Base-by-base conservation (phyloP, 2,888 invertebrate species). In the Apantesis nais region DNA sequence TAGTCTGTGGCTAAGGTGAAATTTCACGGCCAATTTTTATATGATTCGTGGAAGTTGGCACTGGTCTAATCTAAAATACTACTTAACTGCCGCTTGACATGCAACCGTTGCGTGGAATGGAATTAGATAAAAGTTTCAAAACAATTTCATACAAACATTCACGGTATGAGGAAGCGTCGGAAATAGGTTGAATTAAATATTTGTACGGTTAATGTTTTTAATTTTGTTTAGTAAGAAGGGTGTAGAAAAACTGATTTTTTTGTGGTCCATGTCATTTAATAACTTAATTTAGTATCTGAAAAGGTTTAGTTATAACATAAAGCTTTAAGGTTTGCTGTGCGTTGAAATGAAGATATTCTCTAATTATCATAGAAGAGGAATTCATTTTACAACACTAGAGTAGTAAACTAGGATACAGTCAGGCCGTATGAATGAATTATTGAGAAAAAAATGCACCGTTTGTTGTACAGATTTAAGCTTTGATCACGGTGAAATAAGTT, bases 11-110 rank as follows among this genome's bases (percentile, higher is more conserved):
- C 90, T 85, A 91, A 93, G 89, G 88, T 80, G 85, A 92, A 92
- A 94, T 95, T 95, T 94, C 93, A 95, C 90, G 94, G 94, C 85
- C 92, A 92, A 93, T 94, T 94, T 93, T 93, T 92, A 88, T 89
- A 90, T 92, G 89, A 91, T 91, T 91, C 90, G 90, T 91, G 89
- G 91, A 91, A 92, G 90, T 93, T 91, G 88, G 92, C 90, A 89
- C 90, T 91, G 91, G 88, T 92, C 93, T 93, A 93, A 94, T 92
- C 91, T 93, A 89, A 92, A 90, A 86, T 87, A 84, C 78, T 80
- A 82, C 88, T 90, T 90, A 90, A 94, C 87, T 90, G 89, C 86
- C 74, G 76, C 76, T 83, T 78, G 82, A 87, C 93, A 94, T 90
- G 94, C 93, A 79, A 91, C 72, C 80, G 75, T 86, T 84, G 87